These are phyloP conservation scores for Tenodera sinensis DNA, from an alignment of 2,888 invertebrate species.

Conservation along the genomic window DNA sequence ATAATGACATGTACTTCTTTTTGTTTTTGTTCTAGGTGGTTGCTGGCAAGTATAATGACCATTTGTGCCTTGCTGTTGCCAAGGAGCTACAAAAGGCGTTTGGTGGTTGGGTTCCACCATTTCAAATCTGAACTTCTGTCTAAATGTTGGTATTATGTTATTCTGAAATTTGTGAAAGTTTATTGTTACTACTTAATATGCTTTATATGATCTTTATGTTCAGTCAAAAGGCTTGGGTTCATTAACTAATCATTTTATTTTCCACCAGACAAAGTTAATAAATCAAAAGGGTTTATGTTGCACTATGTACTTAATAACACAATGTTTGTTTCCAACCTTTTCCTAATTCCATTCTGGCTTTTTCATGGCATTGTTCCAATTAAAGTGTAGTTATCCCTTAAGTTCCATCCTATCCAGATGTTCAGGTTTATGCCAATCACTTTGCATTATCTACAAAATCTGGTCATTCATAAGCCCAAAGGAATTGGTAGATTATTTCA, in stretches of 20 bases:
- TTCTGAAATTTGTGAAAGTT: neutral
- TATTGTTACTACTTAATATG: neutral
- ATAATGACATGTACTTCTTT: neutral
- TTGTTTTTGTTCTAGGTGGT: slow-evolving; percentile 49
- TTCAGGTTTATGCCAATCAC: too few relatives aligned
- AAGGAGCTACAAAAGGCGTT: slow-evolving; percentile 62
- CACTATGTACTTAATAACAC: too few relatives aligned
- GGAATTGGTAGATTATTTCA: too few relatives aligned
- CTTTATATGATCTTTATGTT: neutral
- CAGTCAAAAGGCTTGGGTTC: neutral
- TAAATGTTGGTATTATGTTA: neutral
- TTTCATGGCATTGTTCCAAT: too few relatives aligned
- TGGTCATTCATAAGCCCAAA: too few relatives aligned
- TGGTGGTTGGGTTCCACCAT: slow-evolving; percentile 68
- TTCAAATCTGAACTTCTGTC: slow-evolving; percentile 24
- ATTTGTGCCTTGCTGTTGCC: slow-evolving; percentile 71
- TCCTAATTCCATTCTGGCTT: too few relatives aligned
- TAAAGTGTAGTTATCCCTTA: too few relatives aligned
- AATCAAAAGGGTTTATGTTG: too few relatives aligned
- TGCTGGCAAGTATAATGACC: slow-evolving; percentile 65
- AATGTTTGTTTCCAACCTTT: too few relatives aligned
- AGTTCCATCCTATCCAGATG: too few relatives aligned
- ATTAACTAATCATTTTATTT: neutral
- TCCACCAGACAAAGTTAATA: too few relatives aligned
- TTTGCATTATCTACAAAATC: too few relatives aligned